phyloP scores from a whole-genome alignment of 2,888 invertebrate genomes.

The Antheraea yamamai region DNA sequence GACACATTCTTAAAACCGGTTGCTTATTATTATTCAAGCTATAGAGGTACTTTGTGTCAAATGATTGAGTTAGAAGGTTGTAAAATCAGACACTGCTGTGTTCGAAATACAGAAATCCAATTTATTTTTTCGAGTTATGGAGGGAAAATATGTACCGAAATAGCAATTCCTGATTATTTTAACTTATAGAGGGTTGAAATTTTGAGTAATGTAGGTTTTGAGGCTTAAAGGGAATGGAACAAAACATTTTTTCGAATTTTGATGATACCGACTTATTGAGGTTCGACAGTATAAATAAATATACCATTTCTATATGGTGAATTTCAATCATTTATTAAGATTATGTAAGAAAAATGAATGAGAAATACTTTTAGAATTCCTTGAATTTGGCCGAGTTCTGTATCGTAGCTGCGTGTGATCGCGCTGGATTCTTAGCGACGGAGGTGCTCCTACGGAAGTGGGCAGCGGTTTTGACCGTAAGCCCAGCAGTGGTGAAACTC shows the following conservation, averaged over 20 bases:
- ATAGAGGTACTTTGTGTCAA: no score
- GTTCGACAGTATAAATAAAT: background rate
- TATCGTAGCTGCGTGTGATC: conserved; percentile 81
- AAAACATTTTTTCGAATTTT: background rate
- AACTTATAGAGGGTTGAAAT: no score
- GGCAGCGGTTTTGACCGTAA: conserved; percentile 84
- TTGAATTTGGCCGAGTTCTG: conserved; percentile 81
- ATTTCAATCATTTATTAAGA: background rate
- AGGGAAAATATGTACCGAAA: no score
- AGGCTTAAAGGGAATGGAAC: background rate
- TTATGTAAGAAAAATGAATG: background rate
- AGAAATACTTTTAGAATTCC: conserved; percentile 62
- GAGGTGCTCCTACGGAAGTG: conserved; percentile 89
- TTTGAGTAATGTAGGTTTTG: background rate
- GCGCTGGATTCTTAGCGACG: conserved; percentile 76
- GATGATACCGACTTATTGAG: background rate
- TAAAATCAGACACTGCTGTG: no score
- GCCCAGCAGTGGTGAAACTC: conserved; percentile 83
- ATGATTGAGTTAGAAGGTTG: no score
- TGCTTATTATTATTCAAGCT: no score
- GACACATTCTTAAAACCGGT: no score
- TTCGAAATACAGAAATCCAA: no score
- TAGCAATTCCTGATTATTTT: no score
- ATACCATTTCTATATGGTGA: background rate
- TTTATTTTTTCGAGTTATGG: no score